These are phyloP conservation scores for Brachypodius melanocephalos DNA, from an alignment of 2,113 vertebrate species.

Conservation along the genomic window DNA sequence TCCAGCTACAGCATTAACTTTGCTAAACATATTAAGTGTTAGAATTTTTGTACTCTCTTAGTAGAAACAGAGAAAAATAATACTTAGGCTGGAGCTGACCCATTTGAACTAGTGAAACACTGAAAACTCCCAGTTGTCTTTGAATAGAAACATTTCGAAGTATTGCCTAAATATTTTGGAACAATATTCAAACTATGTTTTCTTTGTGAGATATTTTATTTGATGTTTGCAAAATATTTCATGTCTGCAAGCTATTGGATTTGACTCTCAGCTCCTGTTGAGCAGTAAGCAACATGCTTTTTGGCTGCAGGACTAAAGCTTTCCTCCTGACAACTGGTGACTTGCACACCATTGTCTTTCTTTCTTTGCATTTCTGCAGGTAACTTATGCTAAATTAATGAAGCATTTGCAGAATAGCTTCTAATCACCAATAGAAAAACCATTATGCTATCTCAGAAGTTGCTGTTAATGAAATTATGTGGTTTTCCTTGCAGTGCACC, in stretches of 20 bases:
- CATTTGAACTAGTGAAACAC: background rate
- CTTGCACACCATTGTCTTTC: background rate
- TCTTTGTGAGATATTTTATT: background rate
- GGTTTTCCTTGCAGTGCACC: background rate
- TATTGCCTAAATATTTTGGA: conserved; percentile 21
- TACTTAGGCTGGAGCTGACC: background rate
- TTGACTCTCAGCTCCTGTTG: background rate
- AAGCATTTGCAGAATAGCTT: background rate
- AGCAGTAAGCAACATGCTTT: background rate
- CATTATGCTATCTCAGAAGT: background rate
- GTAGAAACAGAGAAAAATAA: conserved; percentile 29
- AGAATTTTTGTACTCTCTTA: conserved; percentile 3
- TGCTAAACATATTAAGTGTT: conserved; percentile 35
- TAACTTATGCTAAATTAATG: background rate
- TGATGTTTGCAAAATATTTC: conserved; percentile 22
- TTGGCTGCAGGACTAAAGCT: background rate
- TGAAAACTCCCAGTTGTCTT: conserved; percentile 4
- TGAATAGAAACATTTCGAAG: background rate
- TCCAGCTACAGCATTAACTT: conserved; percentile 29
- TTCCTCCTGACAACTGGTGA: background rate
- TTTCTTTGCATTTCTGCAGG: background rate
- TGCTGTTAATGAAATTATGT: background rate
- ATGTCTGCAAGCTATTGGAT: conserved; percentile 9
- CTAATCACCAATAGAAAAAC: background rate
- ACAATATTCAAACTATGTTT: background rate